phyloP scores from a whole-genome alignment of 1,140 invertebrate species.

The Homalodisca vitripennis region DNA sequence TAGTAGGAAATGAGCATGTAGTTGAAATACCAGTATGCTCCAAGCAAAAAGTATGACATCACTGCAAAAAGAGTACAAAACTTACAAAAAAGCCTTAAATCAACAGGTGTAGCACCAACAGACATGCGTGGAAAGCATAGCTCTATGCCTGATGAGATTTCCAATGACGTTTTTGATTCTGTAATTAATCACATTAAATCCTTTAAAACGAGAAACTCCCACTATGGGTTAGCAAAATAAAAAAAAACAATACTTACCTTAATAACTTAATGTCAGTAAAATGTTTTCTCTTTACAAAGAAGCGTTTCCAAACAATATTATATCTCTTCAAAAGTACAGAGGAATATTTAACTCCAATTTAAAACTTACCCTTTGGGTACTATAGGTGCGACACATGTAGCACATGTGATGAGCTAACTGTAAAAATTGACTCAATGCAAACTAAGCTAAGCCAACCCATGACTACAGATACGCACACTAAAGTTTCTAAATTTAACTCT shows the following conservation, averaged over 20 bases:
- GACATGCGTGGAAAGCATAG: background rate
- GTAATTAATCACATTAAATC: slow-evolving; percentile 18
- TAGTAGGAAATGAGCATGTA: background rate
- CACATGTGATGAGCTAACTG: slow-evolving; percentile 4
- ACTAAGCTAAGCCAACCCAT: background rate
- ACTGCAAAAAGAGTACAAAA: too few species aligned
- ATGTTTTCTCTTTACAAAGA: slow-evolving; percentile 2
- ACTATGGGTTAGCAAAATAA: too few species aligned
- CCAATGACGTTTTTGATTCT: background rate
- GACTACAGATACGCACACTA: too few species aligned
- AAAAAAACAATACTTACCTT: background rate
- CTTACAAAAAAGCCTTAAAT: background rate
- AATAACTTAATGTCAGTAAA: slow-evolving; percentile 8
- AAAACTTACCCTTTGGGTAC: slow-evolving; percentile 10
- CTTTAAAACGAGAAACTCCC: background rate
- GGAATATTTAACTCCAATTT: slow-evolving; percentile 22
- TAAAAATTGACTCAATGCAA: background rate
- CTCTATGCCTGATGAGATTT: background rate
- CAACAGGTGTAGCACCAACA: background rate
- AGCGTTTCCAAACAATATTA: background rate
- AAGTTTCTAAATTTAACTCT: too few species aligned
- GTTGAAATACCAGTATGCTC: background rate
- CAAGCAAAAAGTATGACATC: background rate
- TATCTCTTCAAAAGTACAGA: slow-evolving; percentile 9
- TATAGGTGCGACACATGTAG: slow-evolving; percentile 11